Percentiles rank a stretch among this genome's conserved stretches.
phyloP scores from a whole-genome alignment of 2,797 vertebrate genomes.

The Spatula clypeata region DNA sequence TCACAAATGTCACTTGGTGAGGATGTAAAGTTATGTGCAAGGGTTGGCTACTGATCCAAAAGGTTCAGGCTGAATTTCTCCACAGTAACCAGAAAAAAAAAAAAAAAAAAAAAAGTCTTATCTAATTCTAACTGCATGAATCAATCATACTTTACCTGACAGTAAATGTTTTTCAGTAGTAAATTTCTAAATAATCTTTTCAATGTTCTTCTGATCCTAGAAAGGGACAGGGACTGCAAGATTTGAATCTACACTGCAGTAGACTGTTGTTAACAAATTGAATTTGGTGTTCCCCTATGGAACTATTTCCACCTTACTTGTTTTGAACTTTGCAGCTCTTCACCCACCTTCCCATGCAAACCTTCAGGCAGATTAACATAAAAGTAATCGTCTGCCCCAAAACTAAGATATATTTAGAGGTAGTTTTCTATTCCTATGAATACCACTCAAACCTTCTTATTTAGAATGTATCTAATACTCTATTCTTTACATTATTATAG shows the following conservation, averaged over 20 bases:
- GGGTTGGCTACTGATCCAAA: background rate
- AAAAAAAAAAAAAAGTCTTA: background rate
- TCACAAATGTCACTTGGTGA: background rate
- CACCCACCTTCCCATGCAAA: background rate
- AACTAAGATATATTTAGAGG: background rate
- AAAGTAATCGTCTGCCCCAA: background rate
- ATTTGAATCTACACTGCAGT: background rate
- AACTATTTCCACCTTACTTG: background rate
- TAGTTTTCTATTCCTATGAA: background rate
- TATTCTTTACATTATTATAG: background rate
- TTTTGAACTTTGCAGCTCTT: background rate
- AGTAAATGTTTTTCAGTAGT: background rate
- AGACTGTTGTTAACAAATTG: background rate
- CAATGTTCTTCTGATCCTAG: background rate
- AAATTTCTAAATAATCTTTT: background rate
- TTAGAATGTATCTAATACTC: background rate
- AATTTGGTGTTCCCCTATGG: background rate
- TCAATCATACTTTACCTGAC: background rate
- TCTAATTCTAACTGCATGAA: background rate
- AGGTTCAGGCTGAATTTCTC: background rate
- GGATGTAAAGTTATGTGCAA: background rate
- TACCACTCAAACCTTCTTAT: background rate
- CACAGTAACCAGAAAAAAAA: background rate
- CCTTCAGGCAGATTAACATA: background rate
- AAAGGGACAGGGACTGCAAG: background rate